Evolutionary conservation across 1,140 invertebrate genomes (phyloP).

Genomic region (Hesperophylax magnus): DNA sequence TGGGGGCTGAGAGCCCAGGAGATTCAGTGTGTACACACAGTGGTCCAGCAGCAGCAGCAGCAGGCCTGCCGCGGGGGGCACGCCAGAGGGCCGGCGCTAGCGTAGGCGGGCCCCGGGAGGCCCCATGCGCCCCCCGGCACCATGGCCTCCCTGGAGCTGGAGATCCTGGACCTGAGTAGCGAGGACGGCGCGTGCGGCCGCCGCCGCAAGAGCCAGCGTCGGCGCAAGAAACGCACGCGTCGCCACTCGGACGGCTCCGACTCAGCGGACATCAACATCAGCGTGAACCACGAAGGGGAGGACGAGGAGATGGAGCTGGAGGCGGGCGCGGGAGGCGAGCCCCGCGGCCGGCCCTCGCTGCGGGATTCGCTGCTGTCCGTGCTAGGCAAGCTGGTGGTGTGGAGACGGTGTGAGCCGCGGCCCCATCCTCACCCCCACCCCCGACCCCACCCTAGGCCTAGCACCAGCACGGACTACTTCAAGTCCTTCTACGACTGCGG

Average conservation of each 20-base stretch:
- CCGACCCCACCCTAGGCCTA: constrained; percentile 63
- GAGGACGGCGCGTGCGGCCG: constrained; percentile 44
- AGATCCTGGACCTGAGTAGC: constrained; percentile 46
- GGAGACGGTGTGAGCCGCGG: constrained; percentile 70
- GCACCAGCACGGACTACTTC: constrained; percentile 74
- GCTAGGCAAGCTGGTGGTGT: constrained; percentile 77
- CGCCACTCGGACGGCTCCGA: constrained; percentile 60
- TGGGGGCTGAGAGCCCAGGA: background rate
- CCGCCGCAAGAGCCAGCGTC: constrained; percentile 33
- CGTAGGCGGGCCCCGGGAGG: background rate
- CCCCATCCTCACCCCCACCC: constrained; percentile 62
- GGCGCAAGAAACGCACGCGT: constrained; percentile 62
- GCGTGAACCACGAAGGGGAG: constrained; percentile 60
- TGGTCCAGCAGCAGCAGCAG: background rate
- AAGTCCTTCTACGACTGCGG: constrained; percentile 76
- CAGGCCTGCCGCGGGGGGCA: background rate
- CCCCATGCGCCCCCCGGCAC: constrained; percentile 15
- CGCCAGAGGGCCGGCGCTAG: background rate
- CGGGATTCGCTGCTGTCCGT: constrained; percentile 77
- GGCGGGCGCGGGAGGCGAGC: constrained; percentile 60
- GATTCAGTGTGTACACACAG: background rate
- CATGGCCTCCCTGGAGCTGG: constrained; percentile 49
- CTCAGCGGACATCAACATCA: constrained; percentile 49
- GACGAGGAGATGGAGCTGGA: constrained; percentile 60
- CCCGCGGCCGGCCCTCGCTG: constrained; percentile 60